Evolutionary conservation across 2,113 vertebrate genomes (phyloP).

Genomic region (Carassius carassius): DNA sequence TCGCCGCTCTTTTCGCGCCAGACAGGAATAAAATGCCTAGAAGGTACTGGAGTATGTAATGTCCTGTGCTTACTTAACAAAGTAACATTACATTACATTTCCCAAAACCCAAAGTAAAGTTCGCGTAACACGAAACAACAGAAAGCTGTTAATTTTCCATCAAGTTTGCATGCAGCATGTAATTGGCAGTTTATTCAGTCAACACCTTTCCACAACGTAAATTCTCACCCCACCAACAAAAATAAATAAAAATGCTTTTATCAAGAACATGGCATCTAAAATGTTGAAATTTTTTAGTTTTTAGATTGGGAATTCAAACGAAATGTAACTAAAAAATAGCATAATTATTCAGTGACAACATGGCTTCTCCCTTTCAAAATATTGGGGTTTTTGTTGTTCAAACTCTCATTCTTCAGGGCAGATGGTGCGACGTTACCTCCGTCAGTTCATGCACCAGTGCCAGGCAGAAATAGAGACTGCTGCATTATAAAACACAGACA

Average conservation of each 20-base stretch:
- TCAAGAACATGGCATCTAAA: neutral
- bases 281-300: neutral
- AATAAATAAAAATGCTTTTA: neutral
- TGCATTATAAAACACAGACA: conserved; percentile 48
- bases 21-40: too few relatives aligned
- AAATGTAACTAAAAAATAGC: neutral
- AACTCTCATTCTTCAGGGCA: conserved; percentile 10
- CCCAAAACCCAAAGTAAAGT: too few relatives aligned
- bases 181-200: neutral
- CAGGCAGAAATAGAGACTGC: conserved; percentile 51
- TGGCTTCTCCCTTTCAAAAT: neutral
- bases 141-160: neutral
- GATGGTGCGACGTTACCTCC: conserved; percentile 35
- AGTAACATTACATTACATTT: too few relatives aligned
- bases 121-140: neutral
- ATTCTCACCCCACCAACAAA: too few relatives aligned
- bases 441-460: conserved; percentile 30
- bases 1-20: too few relatives aligned
- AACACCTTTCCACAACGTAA: neutral
- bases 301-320: neutral
- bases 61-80: neutral
- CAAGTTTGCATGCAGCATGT: neutral
- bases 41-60: too few relatives aligned
- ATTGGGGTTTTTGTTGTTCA: neutral
- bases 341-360: neutral